Evolutionary conservation across 2,113 vertebrate species (phyloP), one percentile per base, ranked within the genome.

Genomic region (Cercocebus atys): DNA sequence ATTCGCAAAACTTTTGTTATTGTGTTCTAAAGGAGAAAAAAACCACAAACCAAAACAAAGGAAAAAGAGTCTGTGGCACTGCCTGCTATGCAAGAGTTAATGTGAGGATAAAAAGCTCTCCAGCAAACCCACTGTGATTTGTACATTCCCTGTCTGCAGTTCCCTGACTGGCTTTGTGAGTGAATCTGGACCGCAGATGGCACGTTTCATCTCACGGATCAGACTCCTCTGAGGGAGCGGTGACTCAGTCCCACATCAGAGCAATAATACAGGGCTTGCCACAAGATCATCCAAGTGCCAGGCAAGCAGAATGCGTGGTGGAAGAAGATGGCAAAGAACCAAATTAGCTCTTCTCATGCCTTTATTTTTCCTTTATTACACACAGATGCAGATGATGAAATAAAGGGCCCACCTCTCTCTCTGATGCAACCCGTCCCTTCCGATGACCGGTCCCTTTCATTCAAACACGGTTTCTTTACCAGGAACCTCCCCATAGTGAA

Each of bases 161-260:
- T 88, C 76, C 32, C 47, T 55, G 47, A 35, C n/a, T 75, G 55
- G 73, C 91, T 8, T 0, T 12, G 52, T 70, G 11, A 66, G 43
- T 35, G 59, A 84, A 10, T 50, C 76, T 92, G 95, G 57, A 59
- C 83, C 55, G n/a, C 92, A 95, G 91, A 73, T 78, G 94, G 81
- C 47, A 43, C 32, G 18, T 88, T 35, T 47, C 79, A 68, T 38
- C 72, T 55, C 43, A 57, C 55, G 73, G n/a, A 88, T 25, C 64
- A 11, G 1, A 18, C 12, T 81, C 57, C 68, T 17, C 25, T 8
- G n/a, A 68, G 38, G 43, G 66, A 75, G 61, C 14, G 13, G 11
- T 27, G 68, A 80, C 70, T 92, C 52, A 23, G 61, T 27, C 43
- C 52, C n/a, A n/a, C 88, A 52, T 11, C 68, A 88, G 70, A 92